Base-by-base conservation (phyloP, 2,113 vertebrate genomes). In the Aegithalos caudatus region DNA sequence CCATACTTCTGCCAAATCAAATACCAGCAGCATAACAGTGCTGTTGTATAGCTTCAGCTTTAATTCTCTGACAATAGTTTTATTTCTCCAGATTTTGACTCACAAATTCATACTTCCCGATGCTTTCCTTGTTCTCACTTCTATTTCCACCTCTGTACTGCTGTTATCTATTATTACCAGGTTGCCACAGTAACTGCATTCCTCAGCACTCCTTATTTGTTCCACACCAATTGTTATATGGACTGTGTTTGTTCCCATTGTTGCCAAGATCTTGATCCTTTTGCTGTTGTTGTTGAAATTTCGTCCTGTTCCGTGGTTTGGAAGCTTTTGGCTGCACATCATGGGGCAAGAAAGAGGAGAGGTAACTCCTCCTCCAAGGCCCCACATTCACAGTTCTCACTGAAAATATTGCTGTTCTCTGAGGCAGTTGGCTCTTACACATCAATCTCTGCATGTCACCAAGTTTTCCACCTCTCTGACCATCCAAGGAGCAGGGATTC, bases 151-250 rank as follows among this genome's bases (percentile, higher is more conserved):
- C 93, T 88, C 92, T 95, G 86, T 91, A 31, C 64, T 87, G 86
- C 69, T 85, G 86, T 81, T 96, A 91, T 89, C 95, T 92, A 57
- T 92, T 84, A 91, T 92, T 94, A 87, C 61, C 53, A 88, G 53
- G 94, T 96, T 95, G 91, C 93, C 91, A 92, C 89, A 95, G 94
- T 86, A 95, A 96, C 95, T 86, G 61, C 72, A 81, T 95, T 95
- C 84, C 91, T 87, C 89, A 92, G 85, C 81, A 65, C n/a, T 92
- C 78, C 44, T 67, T 86, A 65, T 94, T 96, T 94, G 91, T 87
- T 96, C 78, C 78, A 69, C 60, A 81, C 22, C 80, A 64, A 54
- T 94, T 97, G 77, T 94, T 92, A 53, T 38, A 91, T 6, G 73
- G 77, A 89, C 65, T 56, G 19, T 69, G 73, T 87, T 91, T 91